Base-by-base conservation (phyloP, 2,113 vertebrate genomes). In the Phoenicopterus ruber region DNA sequence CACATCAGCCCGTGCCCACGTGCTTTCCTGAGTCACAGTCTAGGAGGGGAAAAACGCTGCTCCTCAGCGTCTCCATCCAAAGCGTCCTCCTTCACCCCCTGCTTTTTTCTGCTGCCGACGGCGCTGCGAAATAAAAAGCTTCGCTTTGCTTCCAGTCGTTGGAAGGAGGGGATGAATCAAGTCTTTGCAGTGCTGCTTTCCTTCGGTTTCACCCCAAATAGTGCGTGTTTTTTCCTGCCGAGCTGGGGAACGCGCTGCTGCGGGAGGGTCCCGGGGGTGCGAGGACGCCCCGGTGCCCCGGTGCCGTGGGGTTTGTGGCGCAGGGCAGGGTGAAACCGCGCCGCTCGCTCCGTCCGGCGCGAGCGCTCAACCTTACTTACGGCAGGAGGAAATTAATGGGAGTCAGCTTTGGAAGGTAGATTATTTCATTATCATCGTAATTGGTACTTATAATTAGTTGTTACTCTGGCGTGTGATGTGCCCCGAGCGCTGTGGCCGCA, bases 391-490 rank as follows among this genome's bases (percentile, higher is more conserved):
- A 95, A 95, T 94, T 70, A 90, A 95, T 83, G 55, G 72, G 55
- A 88, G 65, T 62, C 88, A 74, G 83, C 91, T 92, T 96, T 78
- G 19, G 49, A 88, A 94, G 83, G 95, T 66, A 81, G 92, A 93
- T 96, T 88, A 86, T 95, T 96, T 94, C 94, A 95, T 97, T 96
- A 96, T 71, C 92, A 25, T 57, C 6, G 13, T 96, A 96, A 96
- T 95, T 94, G 96, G 65, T 90, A 66, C 86, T 94, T 92, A 78
- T 96, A 96, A 96, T 97, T 96, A 97, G 91, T 86, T 93, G 92
- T 85, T 91, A 69, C 77, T 96, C 71, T 44, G 80, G 82, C 9
- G 6, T 81, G 95, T 78, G 96, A 92, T 86, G 92, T 67, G 90
- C 95, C 92, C 88, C 55, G 82, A 93, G 96, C 50, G 4, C 94